A percentile compares a stretch with the other conserved stretches of the same genome.
phyloP scores from a whole-genome alignment of 2,113 vertebrate species.

The Nymphicus hollandicus region DNA sequence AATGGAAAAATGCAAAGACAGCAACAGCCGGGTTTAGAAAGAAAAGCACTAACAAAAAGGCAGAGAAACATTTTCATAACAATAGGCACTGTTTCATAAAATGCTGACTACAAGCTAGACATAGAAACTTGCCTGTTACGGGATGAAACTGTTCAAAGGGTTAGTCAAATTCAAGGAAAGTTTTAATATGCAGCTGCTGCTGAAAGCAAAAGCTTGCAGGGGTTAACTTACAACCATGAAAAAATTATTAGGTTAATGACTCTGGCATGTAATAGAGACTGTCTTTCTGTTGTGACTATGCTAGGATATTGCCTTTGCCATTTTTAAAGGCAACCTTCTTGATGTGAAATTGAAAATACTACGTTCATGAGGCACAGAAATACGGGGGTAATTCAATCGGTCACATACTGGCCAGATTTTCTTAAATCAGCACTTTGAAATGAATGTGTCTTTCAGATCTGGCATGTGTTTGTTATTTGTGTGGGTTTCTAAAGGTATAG shows the following conservation, averaged over 20 bases:
- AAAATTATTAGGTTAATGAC: conserved; percentile 62
- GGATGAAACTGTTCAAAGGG: not conserved
- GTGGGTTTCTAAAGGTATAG: conserved; percentile 46
- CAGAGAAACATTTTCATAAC: conserved; percentile 67
- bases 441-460: conserved; percentile 48
- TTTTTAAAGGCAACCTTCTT: conserved; percentile 40
- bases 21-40: conserved; percentile 40
- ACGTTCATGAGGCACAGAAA: not conserved
- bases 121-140: not conserved
- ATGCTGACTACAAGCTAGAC: conserved; percentile 5
- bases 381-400: conserved; percentile 53
- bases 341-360: conserved; percentile 30
- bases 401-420: not conserved
- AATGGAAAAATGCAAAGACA: conserved; percentile 51
- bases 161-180: conserved; percentile 37
- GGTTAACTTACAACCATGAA: conserved; percentile 26
- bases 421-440: conserved; percentile 56
- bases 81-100: conserved; percentile 63
- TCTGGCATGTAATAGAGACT: not conserved
- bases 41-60: conserved; percentile 59
- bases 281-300: not conserved
- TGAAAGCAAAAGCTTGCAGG: conserved; percentile 40
- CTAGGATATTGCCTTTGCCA: conserved; percentile 1
- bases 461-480: conserved; percentile 54
- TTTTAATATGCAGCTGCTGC: conserved; percentile 36